phyloP scores from a whole-genome alignment of 2,888 invertebrate genomes.

The Drepana falcataria region DNA sequence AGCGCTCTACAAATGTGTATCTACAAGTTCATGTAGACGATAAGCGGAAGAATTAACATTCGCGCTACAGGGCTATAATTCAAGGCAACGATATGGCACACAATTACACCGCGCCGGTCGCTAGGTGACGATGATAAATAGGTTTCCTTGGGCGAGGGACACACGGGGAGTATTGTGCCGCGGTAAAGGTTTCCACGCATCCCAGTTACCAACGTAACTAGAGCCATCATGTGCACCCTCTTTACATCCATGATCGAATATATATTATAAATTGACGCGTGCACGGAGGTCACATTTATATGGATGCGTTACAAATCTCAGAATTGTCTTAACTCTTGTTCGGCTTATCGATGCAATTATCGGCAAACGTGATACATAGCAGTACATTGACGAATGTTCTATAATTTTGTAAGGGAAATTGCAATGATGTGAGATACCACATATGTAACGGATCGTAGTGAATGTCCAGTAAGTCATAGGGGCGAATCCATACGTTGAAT shows the following conservation, averaged over 20 bases:
- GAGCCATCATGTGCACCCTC: constrained; percentile 17
- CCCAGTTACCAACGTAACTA: constrained; percentile 22
- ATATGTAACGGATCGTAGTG: constrained; percentile 20
- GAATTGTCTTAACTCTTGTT: constrained; percentile 20
- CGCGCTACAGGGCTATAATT: constrained; percentile 56
- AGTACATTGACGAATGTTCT: constrained; percentile 38
- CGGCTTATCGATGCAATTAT: constrained; percentile 35
- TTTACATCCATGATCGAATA: constrained; percentile 14
- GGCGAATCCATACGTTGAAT: constrained; percentile 44
- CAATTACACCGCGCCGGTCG: constrained; percentile 67
- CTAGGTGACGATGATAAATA: constrained; percentile 74
- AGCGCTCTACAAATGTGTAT: too few relatives aligned
- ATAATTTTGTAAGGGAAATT: constrained; percentile 27
- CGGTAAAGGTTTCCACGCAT: constrained; percentile 25
- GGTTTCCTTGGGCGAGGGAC: constrained; percentile 60
- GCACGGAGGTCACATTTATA: constrained; percentile 12
- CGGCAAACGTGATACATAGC: constrained; percentile 18
- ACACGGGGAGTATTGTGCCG: constrained; percentile 42
- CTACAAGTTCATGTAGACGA: constrained; percentile 19
- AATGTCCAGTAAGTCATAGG: constrained; percentile 38
- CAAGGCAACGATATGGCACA: constrained; percentile 70
- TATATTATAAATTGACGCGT: constrained; percentile 17
- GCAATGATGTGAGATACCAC: constrained; percentile 18
- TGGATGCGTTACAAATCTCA: constrained; percentile 13
- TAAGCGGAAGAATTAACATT: constrained; percentile 60